Evolutionary conservation across 2,113 vertebrate species (phyloP).

Genomic region (Cacatua alba): DNA sequence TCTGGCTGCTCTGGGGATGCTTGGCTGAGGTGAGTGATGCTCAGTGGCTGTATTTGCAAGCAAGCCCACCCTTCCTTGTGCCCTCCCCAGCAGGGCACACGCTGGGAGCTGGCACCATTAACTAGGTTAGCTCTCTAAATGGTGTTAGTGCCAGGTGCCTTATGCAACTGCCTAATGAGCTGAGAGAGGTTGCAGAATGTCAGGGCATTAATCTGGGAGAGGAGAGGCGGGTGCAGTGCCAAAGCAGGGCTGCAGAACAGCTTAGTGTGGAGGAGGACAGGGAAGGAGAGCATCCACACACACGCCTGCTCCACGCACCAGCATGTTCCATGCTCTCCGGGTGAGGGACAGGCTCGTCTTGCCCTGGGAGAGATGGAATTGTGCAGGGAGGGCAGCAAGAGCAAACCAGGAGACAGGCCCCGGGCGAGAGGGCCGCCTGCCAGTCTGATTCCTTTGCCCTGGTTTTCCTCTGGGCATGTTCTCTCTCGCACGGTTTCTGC

Average conservation of each 20-base stretch:
- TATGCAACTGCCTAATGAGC: conserved; percentile 62
- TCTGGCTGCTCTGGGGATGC: neutral
- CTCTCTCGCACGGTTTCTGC: conserved; percentile 18
- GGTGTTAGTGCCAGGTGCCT: conserved; percentile 1
- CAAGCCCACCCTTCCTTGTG: neutral
- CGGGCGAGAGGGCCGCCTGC: conserved; percentile 37
- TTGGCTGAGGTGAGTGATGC: neutral
- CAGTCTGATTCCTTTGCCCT: conserved; percentile 51
- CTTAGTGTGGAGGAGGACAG: neutral
- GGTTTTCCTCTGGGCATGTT: conserved; percentile 54
- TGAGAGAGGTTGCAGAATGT: conserved; percentile 66
- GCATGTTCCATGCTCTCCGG: neutral
- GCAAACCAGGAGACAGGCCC: conserved; percentile 8
- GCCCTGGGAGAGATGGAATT: neutral
- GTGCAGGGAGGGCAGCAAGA: conserved; percentile 31
- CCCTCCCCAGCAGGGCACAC: fast-evolving
- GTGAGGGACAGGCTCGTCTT: neutral
- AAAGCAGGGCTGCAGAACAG: conserved; percentile 4
- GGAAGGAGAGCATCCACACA: neutral
- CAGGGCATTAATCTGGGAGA: conserved; percentile 51
- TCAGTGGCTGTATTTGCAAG: neutral
- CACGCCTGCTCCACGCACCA: neutral
- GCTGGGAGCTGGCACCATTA: conserved; percentile 37
- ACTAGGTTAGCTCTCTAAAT: conserved; percentile 49
- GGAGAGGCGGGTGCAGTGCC: neutral